Evolutionary conservation across 2,797 vertebrate species (phyloP).

Genomic region (Borostomias antarcticus): DNA sequence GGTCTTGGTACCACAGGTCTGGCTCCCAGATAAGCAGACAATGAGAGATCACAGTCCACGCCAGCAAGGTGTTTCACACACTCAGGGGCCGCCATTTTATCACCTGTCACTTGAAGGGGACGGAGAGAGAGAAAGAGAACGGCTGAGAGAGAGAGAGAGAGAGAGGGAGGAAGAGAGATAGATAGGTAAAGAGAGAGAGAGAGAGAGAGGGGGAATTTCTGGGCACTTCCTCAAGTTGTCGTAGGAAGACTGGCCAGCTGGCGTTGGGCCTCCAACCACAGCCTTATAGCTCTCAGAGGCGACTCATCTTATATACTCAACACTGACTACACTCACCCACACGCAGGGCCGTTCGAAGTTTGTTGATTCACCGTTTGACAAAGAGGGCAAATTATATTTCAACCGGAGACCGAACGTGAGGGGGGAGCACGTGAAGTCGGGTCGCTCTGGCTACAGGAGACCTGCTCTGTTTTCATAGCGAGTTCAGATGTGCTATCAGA

Average conservation of each 20-base stretch:
- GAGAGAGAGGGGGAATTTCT: not conserved
- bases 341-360: slow-evolving; percentile 6
- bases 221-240: slow-evolving; percentile 13
- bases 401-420: slow-evolving; percentile 21
- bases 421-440: slow-evolving; percentile 3
- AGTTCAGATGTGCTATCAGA: slow-evolving; percentile 32
- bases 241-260: slow-evolving; percentile 13
- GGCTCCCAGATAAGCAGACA: slow-evolving; percentile 63
- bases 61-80: slow-evolving; percentile 52
- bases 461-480: slow-evolving; percentile 1
- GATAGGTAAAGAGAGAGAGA: slow-evolving; percentile 3
- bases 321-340: not conserved
- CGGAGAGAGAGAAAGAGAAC: slow-evolving; percentile 13
- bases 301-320: slow-evolving; percentile 36
- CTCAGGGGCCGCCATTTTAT: slow-evolving; percentile 42
- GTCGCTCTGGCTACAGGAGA: slow-evolving; percentile 1
- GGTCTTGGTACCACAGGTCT: slow-evolving; percentile 50
- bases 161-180: not conserved
- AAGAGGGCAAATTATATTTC: not conserved
- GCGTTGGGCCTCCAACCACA: not conserved
- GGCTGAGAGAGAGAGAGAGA: not conserved
- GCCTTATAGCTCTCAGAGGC: slow-evolving; percentile 2
- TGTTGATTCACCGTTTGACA: slow-evolving; percentile 37
- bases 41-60: slow-evolving; percentile 55
- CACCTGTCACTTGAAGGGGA: slow-evolving; percentile 20